phyloP scores from a whole-genome alignment of 2,888 invertebrate species.

The Periphyllus acericola region DNA sequence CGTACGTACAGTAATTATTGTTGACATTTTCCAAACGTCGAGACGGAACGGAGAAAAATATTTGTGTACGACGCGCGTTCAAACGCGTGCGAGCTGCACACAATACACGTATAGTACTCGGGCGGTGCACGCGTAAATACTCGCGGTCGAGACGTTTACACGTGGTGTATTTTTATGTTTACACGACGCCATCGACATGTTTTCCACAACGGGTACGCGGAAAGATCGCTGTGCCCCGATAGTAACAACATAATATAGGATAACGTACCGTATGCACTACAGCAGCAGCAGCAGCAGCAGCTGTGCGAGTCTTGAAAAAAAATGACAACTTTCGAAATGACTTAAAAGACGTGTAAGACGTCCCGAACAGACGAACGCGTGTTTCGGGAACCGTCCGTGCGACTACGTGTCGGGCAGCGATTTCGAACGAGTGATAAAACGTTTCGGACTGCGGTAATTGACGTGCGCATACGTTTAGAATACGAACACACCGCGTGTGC shows the following conservation, averaged over 20 bases:
- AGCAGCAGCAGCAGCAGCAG: no score
- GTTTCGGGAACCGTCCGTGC: background rate
- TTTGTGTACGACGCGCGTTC: no score
- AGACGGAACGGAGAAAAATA: no score
- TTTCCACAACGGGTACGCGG: background rate
- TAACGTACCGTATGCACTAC: no score
- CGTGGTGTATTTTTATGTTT: background rate
- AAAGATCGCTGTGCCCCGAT: background rate
- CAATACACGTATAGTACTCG: background rate
- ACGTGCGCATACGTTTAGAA: background rate
- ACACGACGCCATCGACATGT: constrained; percentile 1
- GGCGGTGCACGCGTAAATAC: background rate
- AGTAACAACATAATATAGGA: background rate
- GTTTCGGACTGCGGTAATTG: background rate
- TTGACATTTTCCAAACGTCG: no score
- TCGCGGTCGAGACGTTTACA: background rate
- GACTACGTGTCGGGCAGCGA: background rate
- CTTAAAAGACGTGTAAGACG: constrained; percentile 2
- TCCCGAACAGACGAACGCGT: background rate
- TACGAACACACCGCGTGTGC: no score
- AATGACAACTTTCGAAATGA: background rate
- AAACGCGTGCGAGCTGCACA: no score
- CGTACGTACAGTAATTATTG: no score
- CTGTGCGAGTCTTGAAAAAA: constrained; percentile 14
- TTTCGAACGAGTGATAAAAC: constrained; percentile 6